Conservation (phyloP, 1,140 invertebrate genomes). For the Bombus soroeensis region DNA sequence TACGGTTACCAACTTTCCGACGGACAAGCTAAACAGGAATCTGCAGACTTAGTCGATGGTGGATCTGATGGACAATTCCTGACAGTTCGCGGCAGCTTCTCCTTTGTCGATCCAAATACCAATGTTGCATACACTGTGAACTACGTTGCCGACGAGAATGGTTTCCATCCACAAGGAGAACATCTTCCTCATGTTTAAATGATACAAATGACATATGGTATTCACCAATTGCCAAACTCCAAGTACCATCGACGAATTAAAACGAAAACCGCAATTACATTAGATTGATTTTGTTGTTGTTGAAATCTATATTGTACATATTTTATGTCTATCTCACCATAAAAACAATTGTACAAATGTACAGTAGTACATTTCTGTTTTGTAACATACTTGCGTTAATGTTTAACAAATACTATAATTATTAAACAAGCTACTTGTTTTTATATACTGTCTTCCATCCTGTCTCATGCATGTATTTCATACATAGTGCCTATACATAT, state of each 20-base stretch:
- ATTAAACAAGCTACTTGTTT: background rate
- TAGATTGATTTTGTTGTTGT: background rate
- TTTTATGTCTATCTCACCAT: background rate
- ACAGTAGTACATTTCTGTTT: background rate
- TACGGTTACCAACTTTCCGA: conserved; percentile 85
- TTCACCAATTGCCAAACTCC: background rate
- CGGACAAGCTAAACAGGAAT: conserved; percentile 83
- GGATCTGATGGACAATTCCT: conserved; percentile 62
- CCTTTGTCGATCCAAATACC: conserved; percentile 56
- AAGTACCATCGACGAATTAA: background rate
- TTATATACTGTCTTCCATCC: background rate
- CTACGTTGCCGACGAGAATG: conserved; percentile 81
- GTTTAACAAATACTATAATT: background rate
- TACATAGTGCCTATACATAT: no score
- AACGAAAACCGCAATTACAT: background rate
- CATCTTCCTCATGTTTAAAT: conserved; percentile 54
- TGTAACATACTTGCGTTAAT: background rate
- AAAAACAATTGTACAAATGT: background rate
- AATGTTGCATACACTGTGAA: conserved; percentile 78
- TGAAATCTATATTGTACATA: background rate
- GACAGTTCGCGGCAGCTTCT: conserved; percentile 54
- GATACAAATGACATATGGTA: background rate
- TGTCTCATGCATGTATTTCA: no score
- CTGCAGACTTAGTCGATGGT: conserved; percentile 61
- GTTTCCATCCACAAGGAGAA: conserved; percentile 73